Percentiles rank a stretch among this genome's conserved stretches.
Evolutionary conservation across 2,888 invertebrate genomes (phyloP).

Genomic region (Panopea generosa): DNA sequence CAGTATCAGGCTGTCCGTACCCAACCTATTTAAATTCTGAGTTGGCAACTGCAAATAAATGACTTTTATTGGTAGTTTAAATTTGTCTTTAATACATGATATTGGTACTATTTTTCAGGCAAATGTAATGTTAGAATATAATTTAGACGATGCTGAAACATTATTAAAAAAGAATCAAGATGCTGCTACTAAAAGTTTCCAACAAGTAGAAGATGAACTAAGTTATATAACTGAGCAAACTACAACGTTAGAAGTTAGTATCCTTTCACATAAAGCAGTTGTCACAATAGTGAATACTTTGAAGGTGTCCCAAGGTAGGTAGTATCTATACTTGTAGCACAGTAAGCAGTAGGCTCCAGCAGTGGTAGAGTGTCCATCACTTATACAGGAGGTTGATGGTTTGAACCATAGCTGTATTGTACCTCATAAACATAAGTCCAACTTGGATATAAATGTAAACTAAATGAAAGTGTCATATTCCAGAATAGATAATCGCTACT

Average conservation of each 20-base stretch:
- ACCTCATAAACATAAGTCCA: no score
- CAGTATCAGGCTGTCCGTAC: slow-evolving; percentile 89
- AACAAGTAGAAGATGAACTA: slow-evolving; percentile 95
- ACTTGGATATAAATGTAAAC: no score
- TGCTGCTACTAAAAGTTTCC: slow-evolving; percentile 93
- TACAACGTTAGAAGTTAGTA: slow-evolving; percentile 98
- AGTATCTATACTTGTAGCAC: no score
- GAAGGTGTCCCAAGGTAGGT: no score
- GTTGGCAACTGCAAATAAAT: slow-evolving; percentile 94
- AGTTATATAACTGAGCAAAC: slow-evolving; percentile 98
- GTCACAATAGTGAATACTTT: no score
- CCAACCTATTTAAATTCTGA: slow-evolving; percentile 97
- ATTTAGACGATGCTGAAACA: slow-evolving; percentile 94
- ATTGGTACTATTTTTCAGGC: slow-evolving; percentile 86
- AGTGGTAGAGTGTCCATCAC: no score
- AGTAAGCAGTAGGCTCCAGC: no score
- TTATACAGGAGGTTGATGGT: no score
- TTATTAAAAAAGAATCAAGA: slow-evolving; percentile 89
- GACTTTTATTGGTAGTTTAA: slow-evolving; percentile 94
- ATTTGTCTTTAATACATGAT: slow-evolving; percentile 90
- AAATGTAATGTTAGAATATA: slow-evolving; percentile 99
- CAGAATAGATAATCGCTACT: no score
- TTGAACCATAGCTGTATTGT: no score
- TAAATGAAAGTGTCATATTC: no score
- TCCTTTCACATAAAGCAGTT: slow-evolving; percentile 78